phyloP scores from a whole-genome alignment of 2,113 vertebrate species.

The Chamaea fasciata region DNA sequence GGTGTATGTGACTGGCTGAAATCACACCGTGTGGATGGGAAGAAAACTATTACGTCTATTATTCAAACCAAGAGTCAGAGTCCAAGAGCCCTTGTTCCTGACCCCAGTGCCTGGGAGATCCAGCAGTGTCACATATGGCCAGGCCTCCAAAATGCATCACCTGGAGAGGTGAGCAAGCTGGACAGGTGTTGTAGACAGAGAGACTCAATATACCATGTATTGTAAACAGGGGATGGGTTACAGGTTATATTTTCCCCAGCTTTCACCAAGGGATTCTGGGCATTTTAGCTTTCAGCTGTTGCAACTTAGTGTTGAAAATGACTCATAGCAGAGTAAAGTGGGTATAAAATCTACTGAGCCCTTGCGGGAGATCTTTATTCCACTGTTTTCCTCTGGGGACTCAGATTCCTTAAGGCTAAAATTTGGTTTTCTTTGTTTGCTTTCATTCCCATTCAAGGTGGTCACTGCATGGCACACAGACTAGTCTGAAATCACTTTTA shows the following conservation, averaged over 20 bases:
- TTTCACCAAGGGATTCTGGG: neutral
- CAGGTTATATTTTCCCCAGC: neutral
- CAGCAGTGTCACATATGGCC: neutral
- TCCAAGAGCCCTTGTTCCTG: neutral
- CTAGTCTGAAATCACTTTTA: neutral
- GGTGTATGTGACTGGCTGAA: neutral
- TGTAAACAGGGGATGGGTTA: neutral
- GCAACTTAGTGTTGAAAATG: neutral
- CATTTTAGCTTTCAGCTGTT: neutral
- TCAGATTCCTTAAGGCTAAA: neutral
- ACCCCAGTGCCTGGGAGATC: neutral
- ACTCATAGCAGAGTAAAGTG: neutral
- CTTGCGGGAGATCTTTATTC: neutral
- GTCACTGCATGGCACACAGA: neutral
- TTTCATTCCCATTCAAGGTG: neutral
- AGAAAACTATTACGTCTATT: neutral
- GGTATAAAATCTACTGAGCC: neutral
- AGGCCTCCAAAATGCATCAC: neutral
- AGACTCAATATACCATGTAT: neutral
- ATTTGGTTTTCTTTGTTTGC: neutral
- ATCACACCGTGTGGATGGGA: neutral
- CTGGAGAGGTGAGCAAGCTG: neutral
- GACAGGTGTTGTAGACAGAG: neutral
- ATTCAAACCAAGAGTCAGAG: neutral
- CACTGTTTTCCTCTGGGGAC: neutral